Evolutionary conservation across 2,797 vertebrate genomes (phyloP), one percentile per base, ranked within the genome.

Genomic region (Xenentodon cancila): DNA sequence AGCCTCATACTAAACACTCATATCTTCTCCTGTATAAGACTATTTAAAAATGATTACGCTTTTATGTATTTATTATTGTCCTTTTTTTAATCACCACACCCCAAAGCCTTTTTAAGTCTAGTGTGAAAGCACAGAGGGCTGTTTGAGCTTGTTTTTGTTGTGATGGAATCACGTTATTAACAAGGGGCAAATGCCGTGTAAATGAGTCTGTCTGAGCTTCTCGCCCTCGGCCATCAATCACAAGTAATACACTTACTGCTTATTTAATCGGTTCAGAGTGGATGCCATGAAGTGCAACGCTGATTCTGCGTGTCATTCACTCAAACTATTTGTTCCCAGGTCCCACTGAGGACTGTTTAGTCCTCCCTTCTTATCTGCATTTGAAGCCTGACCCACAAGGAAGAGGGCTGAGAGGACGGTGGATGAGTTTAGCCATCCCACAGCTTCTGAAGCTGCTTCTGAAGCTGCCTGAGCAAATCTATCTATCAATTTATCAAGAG

Each of bases 161-260:
- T 19, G 79, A 89, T 81, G 83, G 61, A 75, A 83, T 86, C 76
- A 58, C 77, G 72, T 85, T 84, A 78, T 78, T 85, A 80, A 40
- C 4, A 40, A 15, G 13, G 13, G 16, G 12, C 37, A 40, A 40
- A 40, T 40, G 37, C 37, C 37, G 45, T 46, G 47, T 75, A 84
- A 86, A 90, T 88, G 59, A 88, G 86, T 84, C 76, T 53, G 68
- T 85, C 80, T 79, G 73, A 73, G 77, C 69, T 71, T 17, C 56
- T 61, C 19, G 68, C 83, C 82, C 50, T 73, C 45, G 32, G 79
- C 82, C 73, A 77, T 87, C 76, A 78, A 75, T 88, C 80, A 83
- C 48, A 77, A 64, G 20, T 57, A 73, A 76, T 71, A 65, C 37
- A 15, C 13, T 40, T 2, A 20, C 58, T 30, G 68, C 68, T 80